Conservation (phyloP, 2,888 invertebrate species). For the Lithophane socia region DNA sequence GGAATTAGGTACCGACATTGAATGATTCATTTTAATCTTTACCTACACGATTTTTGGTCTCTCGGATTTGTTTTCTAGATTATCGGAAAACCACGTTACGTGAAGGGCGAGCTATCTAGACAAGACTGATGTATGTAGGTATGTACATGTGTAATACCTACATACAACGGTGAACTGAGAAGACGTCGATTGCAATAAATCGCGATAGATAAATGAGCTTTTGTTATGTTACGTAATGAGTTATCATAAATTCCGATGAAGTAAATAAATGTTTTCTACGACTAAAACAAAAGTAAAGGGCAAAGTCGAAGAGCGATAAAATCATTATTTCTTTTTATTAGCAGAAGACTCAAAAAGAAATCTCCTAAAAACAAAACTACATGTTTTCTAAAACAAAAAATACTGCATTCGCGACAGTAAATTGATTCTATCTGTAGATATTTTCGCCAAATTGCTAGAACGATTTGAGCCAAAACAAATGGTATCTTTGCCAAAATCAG, state of each 20-base stretch:
- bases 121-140: no score
- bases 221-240: no score
- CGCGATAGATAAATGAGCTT: no score
- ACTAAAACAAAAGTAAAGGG: not conserved
- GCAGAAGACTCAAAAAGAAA: not conserved
- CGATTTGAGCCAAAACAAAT: slow-evolving; percentile 53
- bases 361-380: not conserved
- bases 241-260: no score
- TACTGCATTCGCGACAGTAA: not conserved
- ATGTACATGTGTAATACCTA: no score
- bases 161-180: no score
- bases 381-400: not conserved
- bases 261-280: no score
- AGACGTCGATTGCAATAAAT: no score
- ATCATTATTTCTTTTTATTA: not conserved
- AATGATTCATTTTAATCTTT: not conserved
- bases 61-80: not conserved
- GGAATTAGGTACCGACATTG: not conserved
- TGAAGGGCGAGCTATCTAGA: no score
- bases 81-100: not conserved
- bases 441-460: slow-evolving; percentile 35
- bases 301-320: not conserved
- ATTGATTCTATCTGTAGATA: slow-evolving; percentile 15
- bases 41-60: not conserved
- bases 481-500: slow-evolving; percentile 54